Percentiles rank a stretch among this genome's conserved stretches.
Evolutionary conservation across 1,140 invertebrate species (phyloP).

Genomic region (Orussus abietinus): DNA sequence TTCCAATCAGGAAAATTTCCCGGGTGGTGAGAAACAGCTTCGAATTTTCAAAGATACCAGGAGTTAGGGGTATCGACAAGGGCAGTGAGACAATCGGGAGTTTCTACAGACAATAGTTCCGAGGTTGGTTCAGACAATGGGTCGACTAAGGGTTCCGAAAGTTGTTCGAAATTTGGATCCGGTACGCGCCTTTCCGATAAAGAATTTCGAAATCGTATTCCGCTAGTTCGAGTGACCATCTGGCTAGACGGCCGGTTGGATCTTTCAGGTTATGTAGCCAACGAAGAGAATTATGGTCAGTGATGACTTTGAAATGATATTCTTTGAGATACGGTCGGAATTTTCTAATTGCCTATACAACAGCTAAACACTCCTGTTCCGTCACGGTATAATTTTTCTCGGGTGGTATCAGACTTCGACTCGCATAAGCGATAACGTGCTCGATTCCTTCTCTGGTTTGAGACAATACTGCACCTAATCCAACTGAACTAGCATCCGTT

Average conservation of each 20-base stretch:
- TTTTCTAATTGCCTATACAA: conserved; percentile 44
- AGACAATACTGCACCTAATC: conserved; percentile 28
- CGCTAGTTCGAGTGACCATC: conserved; percentile 46
- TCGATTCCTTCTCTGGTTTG: conserved; percentile 26
- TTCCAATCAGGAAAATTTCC: conserved; percentile 12
- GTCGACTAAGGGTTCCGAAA: no score
- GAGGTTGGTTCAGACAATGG: no score
- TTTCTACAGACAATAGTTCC: no score
- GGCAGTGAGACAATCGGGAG: not conserved
- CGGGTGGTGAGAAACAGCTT: not conserved
- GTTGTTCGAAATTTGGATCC: no score
- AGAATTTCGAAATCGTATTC: conserved; percentile 39
- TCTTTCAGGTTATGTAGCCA: conserved; percentile 48
- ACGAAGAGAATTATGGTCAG: conserved; percentile 37
- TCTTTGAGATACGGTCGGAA: no score
- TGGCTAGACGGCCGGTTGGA: conserved; percentile 37
- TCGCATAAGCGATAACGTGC: conserved; percentile 41
- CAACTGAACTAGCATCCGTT: conserved; percentile 25
- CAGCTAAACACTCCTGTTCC: conserved; percentile 50
- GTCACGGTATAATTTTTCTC: conserved; percentile 47
- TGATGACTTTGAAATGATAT: no score
- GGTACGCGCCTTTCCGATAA: no score
- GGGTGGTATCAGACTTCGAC: conserved; percentile 28
- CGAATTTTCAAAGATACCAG: conserved; percentile 4
- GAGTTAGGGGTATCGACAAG: not conserved